Percentiles rank a stretch among this genome's conserved stretches.
Evolutionary conservation across 2,888 invertebrate species (phyloP).

Genomic region (Apodemia zela): DNA sequence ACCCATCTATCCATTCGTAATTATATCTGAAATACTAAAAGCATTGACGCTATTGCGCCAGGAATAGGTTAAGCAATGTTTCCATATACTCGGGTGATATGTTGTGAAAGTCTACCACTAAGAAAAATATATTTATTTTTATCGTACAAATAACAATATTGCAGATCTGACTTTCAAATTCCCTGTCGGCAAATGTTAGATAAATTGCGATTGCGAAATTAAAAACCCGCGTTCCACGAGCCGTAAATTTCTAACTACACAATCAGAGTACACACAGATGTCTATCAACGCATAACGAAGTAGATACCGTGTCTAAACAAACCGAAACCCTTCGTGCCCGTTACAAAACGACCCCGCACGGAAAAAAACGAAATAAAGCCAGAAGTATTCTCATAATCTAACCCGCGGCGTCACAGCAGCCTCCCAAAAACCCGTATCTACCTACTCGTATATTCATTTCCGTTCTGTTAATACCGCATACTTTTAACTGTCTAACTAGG

Average conservation of each 20-base stretch:
- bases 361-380: constrained; percentile 51
- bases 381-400: constrained; percentile 78
- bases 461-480: constrained; percentile 80
- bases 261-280: constrained; percentile 20
- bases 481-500: constrained; percentile 81
- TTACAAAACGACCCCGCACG: constrained; percentile 34
- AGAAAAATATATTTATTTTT: no score
- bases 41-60: no score
- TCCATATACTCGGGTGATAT: no score
- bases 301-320: constrained; percentile 33
- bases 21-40: no score
- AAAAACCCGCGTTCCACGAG: not conserved
- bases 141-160: not conserved
- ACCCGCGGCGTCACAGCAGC: constrained; percentile 70
- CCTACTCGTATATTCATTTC: constrained; percentile 79
- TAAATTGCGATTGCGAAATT: constrained; percentile 4
- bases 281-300: constrained; percentile 30
- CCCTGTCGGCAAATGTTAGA: not conserved
- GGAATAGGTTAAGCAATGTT: no score
- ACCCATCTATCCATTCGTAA: no score
- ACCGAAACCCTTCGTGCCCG: constrained; percentile 34
- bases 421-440: constrained; percentile 62
- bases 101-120: no score
- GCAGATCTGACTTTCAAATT: not conserved
- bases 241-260: constrained; percentile 14